Evolutionary conservation across 2,888 invertebrate species (phyloP).

Genomic region (Perizoma affinitatum): DNA sequence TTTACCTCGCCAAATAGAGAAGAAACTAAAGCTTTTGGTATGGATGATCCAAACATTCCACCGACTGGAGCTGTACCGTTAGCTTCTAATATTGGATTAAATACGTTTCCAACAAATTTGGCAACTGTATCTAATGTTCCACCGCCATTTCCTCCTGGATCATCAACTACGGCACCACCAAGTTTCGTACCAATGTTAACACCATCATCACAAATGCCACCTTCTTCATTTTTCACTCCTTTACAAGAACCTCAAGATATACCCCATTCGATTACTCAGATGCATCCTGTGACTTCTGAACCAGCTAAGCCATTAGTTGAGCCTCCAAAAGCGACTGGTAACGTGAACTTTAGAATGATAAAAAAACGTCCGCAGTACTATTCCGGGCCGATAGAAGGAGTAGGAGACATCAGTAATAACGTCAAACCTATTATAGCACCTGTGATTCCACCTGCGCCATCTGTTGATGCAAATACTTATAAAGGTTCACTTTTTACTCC

Average conservation of each 20-base stretch:
- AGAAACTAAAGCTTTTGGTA: constrained; percentile 5
- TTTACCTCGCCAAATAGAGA: constrained; percentile 1
- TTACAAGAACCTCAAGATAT: constrained; percentile 22
- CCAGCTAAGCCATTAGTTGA: constrained; percentile 54
- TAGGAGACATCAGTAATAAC: constrained; percentile 71
- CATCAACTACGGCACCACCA: constrained; percentile 13
- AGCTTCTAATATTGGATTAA: constrained; percentile 4
- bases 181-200: constrained; percentile 22
- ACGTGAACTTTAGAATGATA: constrained; percentile 65
- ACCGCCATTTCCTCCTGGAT: constrained; percentile 14
- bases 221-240: constrained; percentile 46
- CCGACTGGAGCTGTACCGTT: constrained; percentile 1
- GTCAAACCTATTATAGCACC: constrained; percentile 63
- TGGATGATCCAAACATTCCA: constrained; percentile 1
- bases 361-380: constrained; percentile 78
- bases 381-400: constrained; percentile 75
- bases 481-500: constrained; percentile 67
- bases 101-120: neutral
- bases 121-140: constrained; percentile 1
- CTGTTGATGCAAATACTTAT: constrained; percentile 43
- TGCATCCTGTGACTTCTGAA: constrained; percentile 38
- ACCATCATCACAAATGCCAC: constrained; percentile 24
- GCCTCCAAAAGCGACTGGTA: constrained; percentile 67
- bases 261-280: constrained; percentile 25
- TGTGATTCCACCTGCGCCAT: constrained; percentile 39